phyloP scores from a whole-genome alignment of 2,888 invertebrate genomes.

The Tromatobia lineatoria region DNA sequence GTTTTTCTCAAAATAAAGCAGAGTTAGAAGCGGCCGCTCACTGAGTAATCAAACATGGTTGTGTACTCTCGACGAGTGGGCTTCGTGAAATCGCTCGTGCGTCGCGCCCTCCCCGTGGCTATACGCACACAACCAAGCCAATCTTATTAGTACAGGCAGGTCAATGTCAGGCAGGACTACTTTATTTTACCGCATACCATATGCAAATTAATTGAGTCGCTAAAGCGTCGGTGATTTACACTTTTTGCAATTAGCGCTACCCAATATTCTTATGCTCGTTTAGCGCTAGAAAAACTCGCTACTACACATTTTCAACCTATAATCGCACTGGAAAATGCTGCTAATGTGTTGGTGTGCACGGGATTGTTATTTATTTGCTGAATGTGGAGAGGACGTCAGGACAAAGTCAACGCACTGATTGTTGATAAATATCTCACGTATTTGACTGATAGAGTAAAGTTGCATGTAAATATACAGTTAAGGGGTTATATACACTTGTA shows the following conservation, averaged over 20 bases:
- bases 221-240: not conserved
- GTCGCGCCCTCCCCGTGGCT: not conserved
- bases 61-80: not conserved
- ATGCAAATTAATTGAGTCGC: slow-evolving; percentile 16
- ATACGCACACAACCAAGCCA: not conserved
- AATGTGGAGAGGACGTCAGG: too few species aligned
- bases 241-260: not conserved
- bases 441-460: too few species aligned
- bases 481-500: too few species aligned
- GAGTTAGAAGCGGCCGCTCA: not conserved
- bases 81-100: not conserved
- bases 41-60: slow-evolving; percentile 16
- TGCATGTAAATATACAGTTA: too few species aligned
- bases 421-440: too few species aligned
- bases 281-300: too few species aligned
- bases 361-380: too few species aligned
- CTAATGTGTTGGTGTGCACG: too few species aligned
- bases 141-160: slow-evolving; percentile 10
- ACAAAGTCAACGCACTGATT: too few species aligned
- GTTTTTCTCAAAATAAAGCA: slow-evolving; percentile 21
- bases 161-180: not conserved
- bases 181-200: not conserved
- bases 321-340: too few species aligned
- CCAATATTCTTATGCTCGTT: not conserved
- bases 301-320: too few species aligned